phyloP scores from a whole-genome alignment of 2,888 invertebrate genomes.

The Osmoderma eremita region DNA sequence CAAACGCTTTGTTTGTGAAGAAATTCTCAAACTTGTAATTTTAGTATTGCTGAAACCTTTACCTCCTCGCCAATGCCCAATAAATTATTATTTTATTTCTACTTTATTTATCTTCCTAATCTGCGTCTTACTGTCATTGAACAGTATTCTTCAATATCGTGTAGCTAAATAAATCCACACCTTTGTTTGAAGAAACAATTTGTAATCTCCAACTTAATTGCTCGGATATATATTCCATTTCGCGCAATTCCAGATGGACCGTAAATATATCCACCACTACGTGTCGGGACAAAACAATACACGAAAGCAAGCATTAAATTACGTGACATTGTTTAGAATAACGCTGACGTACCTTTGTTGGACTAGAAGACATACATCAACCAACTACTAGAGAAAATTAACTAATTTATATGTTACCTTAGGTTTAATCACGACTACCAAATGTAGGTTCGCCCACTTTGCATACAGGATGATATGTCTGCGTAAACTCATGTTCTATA shows the following conservation, averaged over 20 bases:
- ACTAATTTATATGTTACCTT: slow-evolving; percentile 31
- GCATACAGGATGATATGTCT: slow-evolving; percentile 12
- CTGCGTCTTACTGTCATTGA: no score
- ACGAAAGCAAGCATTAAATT: slow-evolving; percentile 33
- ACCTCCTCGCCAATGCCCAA: no score
- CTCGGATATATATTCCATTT: slow-evolving; percentile 1
- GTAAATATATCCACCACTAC: slow-evolving; percentile 4
- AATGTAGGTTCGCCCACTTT: not conserved
- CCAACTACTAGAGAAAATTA: slow-evolving; percentile 33
- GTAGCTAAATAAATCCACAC: no score
- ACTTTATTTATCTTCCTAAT: no score
- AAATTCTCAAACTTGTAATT: no score
- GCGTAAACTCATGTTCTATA: slow-evolving; percentile 13
- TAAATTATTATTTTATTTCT: no score
- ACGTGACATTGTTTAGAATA: slow-evolving; percentile 31
- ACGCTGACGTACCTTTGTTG: slow-evolving; percentile 34
- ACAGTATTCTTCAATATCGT: no score
- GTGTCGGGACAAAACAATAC: slow-evolving; percentile 24
- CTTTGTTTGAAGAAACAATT: no score
- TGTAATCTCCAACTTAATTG: not conserved
- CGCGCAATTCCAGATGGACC: slow-evolving; percentile 1
- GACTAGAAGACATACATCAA: slow-evolving; percentile 28
- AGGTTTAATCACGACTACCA: slow-evolving; percentile 5
- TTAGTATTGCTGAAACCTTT: no score
- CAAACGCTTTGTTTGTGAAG: no score